phyloP scores from a whole-genome alignment of 2,113 vertebrate species.

The Nymphicus hollandicus region DNA sequence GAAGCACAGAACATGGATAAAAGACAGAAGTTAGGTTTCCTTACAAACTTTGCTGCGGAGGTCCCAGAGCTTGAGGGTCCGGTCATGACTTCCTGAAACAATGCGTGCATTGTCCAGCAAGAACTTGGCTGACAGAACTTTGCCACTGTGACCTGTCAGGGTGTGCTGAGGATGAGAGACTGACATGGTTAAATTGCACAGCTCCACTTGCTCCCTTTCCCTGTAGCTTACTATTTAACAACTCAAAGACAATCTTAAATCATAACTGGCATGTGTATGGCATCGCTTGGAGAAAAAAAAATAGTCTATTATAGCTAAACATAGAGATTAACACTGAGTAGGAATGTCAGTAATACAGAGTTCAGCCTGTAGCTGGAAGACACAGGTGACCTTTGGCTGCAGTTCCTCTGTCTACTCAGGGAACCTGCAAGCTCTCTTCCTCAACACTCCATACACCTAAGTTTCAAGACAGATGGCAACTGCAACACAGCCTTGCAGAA shows the following conservation, averaged over 20 bases:
- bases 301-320: neutral
- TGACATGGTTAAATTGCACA: neutral
- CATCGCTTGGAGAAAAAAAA: neutral
- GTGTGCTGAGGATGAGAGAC: slow-evolving; percentile 83
- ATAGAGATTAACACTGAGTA: neutral
- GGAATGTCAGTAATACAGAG: neutral
- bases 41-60: slow-evolving; percentile 99
- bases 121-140: slow-evolving; percentile 95
- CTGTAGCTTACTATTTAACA: neutral
- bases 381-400: neutral
- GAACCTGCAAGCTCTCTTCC: neutral
- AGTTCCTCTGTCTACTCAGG: neutral
- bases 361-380: neutral
- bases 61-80: slow-evolving; percentile 98
- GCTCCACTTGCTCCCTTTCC: neutral
- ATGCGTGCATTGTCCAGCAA: slow-evolving; percentile 93
- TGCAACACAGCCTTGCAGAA: neutral
- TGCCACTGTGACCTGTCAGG: slow-evolving; percentile 94
- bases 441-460: neutral
- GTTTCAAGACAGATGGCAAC: neutral
- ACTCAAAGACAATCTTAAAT: neutral
- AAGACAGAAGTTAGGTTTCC: slow-evolving; percentile 44
- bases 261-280: neutral
- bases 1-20: neutral
- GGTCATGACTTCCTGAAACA: slow-evolving; percentile 96